A percentile compares a stretch with the other conserved stretches of the same genome.
Evolutionary conservation across 2,888 invertebrate genomes (phyloP).

Genomic region (Timema cristinae): DNA sequence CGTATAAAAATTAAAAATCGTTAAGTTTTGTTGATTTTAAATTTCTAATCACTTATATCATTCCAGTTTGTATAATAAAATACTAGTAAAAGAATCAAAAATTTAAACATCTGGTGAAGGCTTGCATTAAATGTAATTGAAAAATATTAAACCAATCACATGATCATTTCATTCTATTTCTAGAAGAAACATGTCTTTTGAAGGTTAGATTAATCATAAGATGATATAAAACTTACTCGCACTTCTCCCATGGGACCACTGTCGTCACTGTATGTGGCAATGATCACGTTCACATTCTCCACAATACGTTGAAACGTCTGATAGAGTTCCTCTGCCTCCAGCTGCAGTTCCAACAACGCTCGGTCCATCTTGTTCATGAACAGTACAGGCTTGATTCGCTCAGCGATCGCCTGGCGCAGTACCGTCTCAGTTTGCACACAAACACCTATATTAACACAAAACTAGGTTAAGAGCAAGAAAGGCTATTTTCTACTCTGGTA

Average conservation of each 20-base stretch:
- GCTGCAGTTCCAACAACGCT: slow-evolving; percentile 93
- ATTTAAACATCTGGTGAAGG: not conserved
- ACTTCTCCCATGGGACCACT: slow-evolving; percentile 99
- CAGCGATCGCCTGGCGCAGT: slow-evolving; percentile 98
- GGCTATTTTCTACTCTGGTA: no score
- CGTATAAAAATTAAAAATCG: no score
- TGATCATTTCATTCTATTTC: not conserved
- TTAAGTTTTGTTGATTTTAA: no score
- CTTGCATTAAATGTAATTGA: not conserved
- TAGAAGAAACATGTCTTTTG: no score
- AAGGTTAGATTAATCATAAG: not conserved
- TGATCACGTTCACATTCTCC: slow-evolving; percentile 99
- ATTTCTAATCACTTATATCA: no score
- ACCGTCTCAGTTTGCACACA: slow-evolving; percentile 99
- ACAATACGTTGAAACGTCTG: slow-evolving; percentile 99
- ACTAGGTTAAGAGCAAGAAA: no score
- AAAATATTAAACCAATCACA: not conserved
- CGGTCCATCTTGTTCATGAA: slow-evolving; percentile 99
- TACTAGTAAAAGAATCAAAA: not conserved
- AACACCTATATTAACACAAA: slow-evolving; percentile 66
- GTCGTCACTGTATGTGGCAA: slow-evolving; percentile 97
- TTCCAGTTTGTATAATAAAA: no score
- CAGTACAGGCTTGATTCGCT: slow-evolving; percentile 98
- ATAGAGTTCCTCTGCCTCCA: slow-evolving; percentile 94
- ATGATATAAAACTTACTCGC: slow-evolving; percentile 58